Evolutionary conservation across 2,888 invertebrate genomes (phyloP).

Genomic region (Mellilla xanthometata): DNA sequence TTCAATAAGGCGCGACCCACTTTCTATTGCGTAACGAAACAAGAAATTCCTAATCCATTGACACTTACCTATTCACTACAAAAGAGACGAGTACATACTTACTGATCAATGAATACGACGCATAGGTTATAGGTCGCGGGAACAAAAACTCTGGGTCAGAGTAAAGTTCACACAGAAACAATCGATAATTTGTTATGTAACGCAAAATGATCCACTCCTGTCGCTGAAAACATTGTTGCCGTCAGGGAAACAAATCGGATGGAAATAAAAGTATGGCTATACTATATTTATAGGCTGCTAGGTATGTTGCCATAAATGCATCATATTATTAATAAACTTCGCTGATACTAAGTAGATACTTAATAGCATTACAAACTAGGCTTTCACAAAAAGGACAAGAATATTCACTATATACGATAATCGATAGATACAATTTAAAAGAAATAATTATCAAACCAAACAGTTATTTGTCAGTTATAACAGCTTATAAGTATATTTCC

Average conservation of each 20-base stretch:
- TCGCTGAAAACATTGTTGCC: not conserved
- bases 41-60: conserved; percentile 9
- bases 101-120: not conserved
- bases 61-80: not conserved
- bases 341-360: too few relatives aligned
- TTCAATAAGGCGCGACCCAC: conserved; percentile 10
- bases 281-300: too few relatives aligned
- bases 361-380: too few relatives aligned
- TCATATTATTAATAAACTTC: too few relatives aligned
- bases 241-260: not conserved
- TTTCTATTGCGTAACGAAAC: conserved; percentile 19
- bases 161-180: conserved; percentile 35
- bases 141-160: conserved; percentile 40
- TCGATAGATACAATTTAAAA: too few relatives aligned
- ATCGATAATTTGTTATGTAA: conserved; percentile 13
- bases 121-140: conserved; percentile 22
- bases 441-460: too few relatives aligned
- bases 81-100: not conserved
- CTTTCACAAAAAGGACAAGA: too few relatives aligned
- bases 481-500: too few relatives aligned
- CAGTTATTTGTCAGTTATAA: too few relatives aligned
- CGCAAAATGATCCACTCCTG: conserved; percentile 2
- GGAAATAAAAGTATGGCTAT: too few relatives aligned
- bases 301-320: too few relatives aligned
- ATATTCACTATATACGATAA: too few relatives aligned